These are phyloP conservation scores for Brachyhypopomus gauderio DNA, from an alignment of 2,113 vertebrate genomes.

Conservation along the genomic window DNA sequence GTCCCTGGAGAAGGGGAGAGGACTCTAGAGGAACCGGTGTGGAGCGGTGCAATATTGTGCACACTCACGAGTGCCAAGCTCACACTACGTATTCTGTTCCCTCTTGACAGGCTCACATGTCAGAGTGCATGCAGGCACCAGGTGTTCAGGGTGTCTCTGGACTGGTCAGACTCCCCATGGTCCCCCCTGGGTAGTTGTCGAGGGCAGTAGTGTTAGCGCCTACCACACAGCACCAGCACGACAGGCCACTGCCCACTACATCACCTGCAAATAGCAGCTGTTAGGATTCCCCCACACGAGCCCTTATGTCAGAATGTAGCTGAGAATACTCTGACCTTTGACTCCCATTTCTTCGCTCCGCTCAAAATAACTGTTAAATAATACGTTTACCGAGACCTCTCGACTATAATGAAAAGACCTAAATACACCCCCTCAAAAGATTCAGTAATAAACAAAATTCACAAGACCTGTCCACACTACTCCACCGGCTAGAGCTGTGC, in stretches of 20 bases:
- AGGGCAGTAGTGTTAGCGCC: not conserved
- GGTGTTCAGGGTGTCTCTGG: conserved; percentile 18
- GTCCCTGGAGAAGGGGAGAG: not conserved
- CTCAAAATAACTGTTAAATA: conserved; percentile 6
- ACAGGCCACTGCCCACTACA: conserved; percentile 2
- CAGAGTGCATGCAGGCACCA: conserved; percentile 48
- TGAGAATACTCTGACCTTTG: conserved; percentile 39
- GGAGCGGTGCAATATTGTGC: conserved; percentile 1
- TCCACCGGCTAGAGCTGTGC: not conserved
- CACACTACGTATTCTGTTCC: conserved; percentile 33
- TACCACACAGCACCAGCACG: conserved; percentile 18
- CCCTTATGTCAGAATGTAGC: conserved; percentile 15
- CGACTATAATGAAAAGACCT: not conserved
- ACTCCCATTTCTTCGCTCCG: conserved; percentile 35
- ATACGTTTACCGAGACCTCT: not conserved
- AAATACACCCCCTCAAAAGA: not conserved
- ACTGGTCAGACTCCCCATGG: conserved; percentile 21
- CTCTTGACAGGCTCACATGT: conserved; percentile 29
- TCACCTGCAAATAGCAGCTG: conserved; percentile 9
- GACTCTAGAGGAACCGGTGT: not conserved
- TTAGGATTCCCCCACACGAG: not conserved
- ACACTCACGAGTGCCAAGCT: not conserved
- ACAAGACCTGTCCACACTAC: no score
- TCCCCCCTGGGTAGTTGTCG: conserved; percentile 32
- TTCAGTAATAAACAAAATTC: not conserved